These are phyloP conservation scores for Odontothrips loti DNA, from an alignment of 2,888 invertebrate species.

Conservation along the genomic window DNA sequence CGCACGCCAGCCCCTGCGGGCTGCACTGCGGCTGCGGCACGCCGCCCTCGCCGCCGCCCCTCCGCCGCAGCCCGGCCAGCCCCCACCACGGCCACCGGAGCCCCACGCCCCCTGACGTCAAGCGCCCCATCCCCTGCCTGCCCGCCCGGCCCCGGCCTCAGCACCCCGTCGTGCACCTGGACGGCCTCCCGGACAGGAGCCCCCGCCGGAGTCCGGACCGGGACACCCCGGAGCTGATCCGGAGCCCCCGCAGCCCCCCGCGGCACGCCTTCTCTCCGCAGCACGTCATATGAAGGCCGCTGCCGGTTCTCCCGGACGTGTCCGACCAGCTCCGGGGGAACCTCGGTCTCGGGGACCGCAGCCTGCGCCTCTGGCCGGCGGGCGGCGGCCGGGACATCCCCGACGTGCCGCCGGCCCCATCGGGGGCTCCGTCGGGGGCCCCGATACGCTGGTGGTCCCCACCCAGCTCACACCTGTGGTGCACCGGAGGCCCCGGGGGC, in stretches of 20 bases:
- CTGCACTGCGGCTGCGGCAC: slow-evolving; percentile 39
- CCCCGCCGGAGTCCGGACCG: slow-evolving; percentile 38
- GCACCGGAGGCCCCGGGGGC: neutral
- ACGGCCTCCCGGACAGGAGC: slow-evolving; percentile 6
- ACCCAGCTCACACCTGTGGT: neutral
- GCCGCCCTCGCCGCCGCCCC: slow-evolving; percentile 38
- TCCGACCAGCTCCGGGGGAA: slow-evolving; percentile 43
- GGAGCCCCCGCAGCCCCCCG: slow-evolving; percentile 51
- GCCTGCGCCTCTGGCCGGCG: neutral
- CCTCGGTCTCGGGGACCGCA: neutral
- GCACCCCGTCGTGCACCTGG: neutral
- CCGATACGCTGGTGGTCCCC: neutral
- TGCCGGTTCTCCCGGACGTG: slow-evolving; percentile 70
- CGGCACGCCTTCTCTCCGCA: slow-evolving; percentile 44
- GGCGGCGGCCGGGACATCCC: neutral
- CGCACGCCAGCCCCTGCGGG: slow-evolving; percentile 47
- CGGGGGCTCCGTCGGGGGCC: neutral
- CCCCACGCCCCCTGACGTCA: slow-evolving; percentile 46
- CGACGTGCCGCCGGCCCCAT: neutral
- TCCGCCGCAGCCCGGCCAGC: slow-evolving; percentile 29
- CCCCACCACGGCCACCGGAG: slow-evolving; percentile 35
- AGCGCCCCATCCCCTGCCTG: slow-evolving; percentile 59
- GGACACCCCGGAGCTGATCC: slow-evolving; percentile 48
- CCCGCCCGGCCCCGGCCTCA: slow-evolving; percentile 35
- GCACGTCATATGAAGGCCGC: slow-evolving; percentile 81